Evolutionary conservation across 2,113 vertebrate genomes (phyloP).

Genomic region (Eclectus roratus): DNA sequence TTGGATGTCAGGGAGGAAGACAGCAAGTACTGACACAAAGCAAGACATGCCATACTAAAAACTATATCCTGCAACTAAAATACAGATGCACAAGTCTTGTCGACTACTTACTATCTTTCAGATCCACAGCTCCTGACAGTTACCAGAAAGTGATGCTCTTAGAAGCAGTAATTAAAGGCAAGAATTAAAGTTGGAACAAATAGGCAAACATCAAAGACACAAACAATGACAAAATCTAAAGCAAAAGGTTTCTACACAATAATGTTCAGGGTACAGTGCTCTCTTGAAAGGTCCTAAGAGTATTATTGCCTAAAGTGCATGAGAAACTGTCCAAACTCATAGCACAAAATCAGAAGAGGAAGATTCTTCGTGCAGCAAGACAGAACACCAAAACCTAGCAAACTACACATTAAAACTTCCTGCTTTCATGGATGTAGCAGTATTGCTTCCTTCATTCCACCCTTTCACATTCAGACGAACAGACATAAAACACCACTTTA

Average conservation of each 20-base stretch:
- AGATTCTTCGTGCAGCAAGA: background rate
- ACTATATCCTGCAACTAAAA: background rate
- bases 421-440: background rate
- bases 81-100: background rate
- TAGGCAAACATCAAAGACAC: background rate
- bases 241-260: background rate
- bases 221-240: background rate
- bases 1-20: background rate
- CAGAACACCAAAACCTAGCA: background rate
- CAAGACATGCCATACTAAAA: background rate
- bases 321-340: background rate
- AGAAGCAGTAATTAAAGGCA: background rate
- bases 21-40: background rate
- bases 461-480: background rate
- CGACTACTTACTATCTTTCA: background rate
- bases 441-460: background rate
- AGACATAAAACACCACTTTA: background rate
- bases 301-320: background rate
- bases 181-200: background rate
- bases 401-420: background rate
- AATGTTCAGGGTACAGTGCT: background rate
- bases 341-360: background rate
- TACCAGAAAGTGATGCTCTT: background rate
- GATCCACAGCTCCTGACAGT: background rate
- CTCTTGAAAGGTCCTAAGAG: background rate